Base-by-base conservation (phyloP, 2,113 vertebrate genomes). In the Elachura formosa region DNA sequence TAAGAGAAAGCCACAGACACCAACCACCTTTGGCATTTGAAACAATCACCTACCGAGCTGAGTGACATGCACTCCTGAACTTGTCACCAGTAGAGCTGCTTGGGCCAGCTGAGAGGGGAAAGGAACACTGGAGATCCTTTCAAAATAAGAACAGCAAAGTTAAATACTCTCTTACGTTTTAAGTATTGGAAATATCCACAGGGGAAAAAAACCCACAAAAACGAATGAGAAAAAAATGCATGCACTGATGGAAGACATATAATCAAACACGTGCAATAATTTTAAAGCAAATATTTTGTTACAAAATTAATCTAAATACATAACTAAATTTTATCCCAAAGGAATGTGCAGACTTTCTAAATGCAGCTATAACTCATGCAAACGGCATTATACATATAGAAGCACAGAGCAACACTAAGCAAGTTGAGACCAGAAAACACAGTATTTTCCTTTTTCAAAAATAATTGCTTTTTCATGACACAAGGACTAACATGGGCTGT, bases 71-170 rank as follows among this genome's bases (percentile, higher is more conserved):
- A 21, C 78, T 64, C 54, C 91, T 87, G 40, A 83, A 52, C 29
- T 74, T 34, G 6, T 54, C 90, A 92, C 87, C 96, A 92, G 34
- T 2, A 62, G 55, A 64, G 92, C 86, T 96, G 74, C 92, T 94
- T 36, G 94, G 93, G 75, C 61, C 77, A 55, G 49, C 38, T 69
- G 95, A 62, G 66, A 90, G 61, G 26, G 38, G 58, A 92, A 97
- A 55, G 34, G 85, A 73, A 56, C 75, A 95, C 84, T 97, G 96
- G 79, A 96, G 84, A 84, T 90, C 87, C 96, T 98, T 87, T 81
- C 85, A 89, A 93, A 74, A 93, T 61, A 92, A 95, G 19, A 95
- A 89, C 31, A 91, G 41, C 3, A 43, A 23, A 36, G 23, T 26
- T 86, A 14, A 75, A 85, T 45, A 82, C 33, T 71, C 29, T 68